Conservation (phyloP, 2,888 invertebrate species). For the Meteorus cinctellus region DNA sequence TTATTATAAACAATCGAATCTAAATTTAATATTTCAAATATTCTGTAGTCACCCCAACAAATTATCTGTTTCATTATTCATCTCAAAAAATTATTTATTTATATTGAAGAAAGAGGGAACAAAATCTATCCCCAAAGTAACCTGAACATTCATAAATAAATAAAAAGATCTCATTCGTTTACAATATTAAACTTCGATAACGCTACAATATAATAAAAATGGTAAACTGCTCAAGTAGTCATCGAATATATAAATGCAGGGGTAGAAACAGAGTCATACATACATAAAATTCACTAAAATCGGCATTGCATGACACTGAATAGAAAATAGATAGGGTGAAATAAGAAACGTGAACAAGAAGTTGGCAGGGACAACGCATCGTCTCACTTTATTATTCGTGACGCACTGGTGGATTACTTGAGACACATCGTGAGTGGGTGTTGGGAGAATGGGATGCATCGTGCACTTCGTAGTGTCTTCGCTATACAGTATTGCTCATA, state of each 20-base stretch:
- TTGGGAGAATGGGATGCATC: neutral
- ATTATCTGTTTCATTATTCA: too few relatives aligned
- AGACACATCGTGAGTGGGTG: neutral
- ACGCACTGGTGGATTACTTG: conserved; percentile 1
- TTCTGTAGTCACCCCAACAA: too few relatives aligned
- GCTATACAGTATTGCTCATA: neutral
- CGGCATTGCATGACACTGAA: neutral
- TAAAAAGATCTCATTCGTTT: too few relatives aligned
- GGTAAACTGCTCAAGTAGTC: neutral
- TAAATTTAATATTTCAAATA: too few relatives aligned
- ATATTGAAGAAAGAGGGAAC: too few relatives aligned
- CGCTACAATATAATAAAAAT: neutral
- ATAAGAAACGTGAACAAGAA: neutral
- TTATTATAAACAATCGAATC: too few relatives aligned
- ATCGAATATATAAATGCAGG: neutral
- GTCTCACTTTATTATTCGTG: conserved; percentile 47
- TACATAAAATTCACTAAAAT: neutral
- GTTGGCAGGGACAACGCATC: neutral
- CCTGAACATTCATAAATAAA: too few relatives aligned
- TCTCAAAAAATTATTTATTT: too few relatives aligned
- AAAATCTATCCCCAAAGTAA: too few relatives aligned
- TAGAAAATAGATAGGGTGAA: neutral
- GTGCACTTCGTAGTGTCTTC: conserved; percentile 24
- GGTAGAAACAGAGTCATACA: neutral
- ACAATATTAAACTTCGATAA: neutral